Percentiles rank a stretch among this genome's conserved stretches.
Evolutionary conservation across 2,888 invertebrate genomes (phyloP).

Genomic region (Leptinotarsa rubiginosa): DNA sequence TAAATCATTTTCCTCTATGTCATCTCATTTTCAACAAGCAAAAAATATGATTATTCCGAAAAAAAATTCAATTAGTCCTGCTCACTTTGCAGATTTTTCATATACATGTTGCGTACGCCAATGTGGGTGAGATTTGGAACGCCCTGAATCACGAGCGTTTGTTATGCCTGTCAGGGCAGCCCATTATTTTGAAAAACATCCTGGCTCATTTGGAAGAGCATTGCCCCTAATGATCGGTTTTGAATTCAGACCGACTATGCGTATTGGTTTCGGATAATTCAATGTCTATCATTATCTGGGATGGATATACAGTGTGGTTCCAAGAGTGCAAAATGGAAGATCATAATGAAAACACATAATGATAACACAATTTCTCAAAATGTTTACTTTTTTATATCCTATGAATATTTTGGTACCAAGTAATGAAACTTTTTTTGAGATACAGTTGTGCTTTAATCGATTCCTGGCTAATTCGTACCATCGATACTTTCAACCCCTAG

Average conservation of each 20-base stretch:
- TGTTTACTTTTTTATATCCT: too few species aligned
- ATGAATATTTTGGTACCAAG: too few species aligned
- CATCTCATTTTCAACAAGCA: too few species aligned
- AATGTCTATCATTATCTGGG: slow-evolving; percentile 37
- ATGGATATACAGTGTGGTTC: slow-evolving; percentile 28
- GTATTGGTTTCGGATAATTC: slow-evolving; percentile 34
- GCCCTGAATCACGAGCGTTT: slow-evolving; percentile 25
- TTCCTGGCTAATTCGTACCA: too few species aligned
- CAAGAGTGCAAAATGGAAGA: neutral
- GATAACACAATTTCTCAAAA: too few species aligned
- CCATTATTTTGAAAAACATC: slow-evolving; percentile 39
- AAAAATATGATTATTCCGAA: too few species aligned
- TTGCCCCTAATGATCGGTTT: slow-evolving; percentile 44
- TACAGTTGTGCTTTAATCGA: too few species aligned
- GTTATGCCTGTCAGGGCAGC: slow-evolving; percentile 21
- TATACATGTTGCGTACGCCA: neutral
- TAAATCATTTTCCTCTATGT: too few species aligned
- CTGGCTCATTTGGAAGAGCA: slow-evolving; percentile 41
- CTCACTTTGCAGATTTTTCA: neutral
- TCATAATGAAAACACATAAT: too few species aligned
- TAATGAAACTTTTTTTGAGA: too few species aligned
- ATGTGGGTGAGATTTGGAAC: slow-evolving; percentile 13
- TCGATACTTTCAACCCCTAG: too few species aligned
- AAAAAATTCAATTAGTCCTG: too few species aligned
- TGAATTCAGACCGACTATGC: slow-evolving; percentile 39